Evolutionary conservation across 2,888 invertebrate species (phyloP).

Genomic region (Eubasilissa splendida): DNA sequence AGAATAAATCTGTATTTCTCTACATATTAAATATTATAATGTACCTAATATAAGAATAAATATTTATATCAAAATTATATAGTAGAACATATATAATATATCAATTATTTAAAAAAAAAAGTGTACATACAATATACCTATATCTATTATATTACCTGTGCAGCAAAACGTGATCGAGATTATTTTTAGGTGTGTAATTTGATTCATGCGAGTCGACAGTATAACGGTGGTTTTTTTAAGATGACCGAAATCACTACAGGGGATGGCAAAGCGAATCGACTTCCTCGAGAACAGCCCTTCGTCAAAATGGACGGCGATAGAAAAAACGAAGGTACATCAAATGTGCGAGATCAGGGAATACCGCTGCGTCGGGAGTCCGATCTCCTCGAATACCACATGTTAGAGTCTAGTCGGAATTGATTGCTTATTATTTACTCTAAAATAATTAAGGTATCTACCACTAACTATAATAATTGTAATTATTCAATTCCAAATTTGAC

Average conservation of each 20-base stretch:
- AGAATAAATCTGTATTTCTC: too few species aligned
- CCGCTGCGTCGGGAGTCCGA: constrained; percentile 19
- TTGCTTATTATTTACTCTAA: background rate
- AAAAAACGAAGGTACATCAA: constrained; percentile 26
- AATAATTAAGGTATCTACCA: background rate
- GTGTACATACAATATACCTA: too few species aligned
- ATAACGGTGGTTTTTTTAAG: constrained; percentile 13
- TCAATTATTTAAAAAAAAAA: too few species aligned
- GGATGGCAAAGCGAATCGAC: constrained; percentile 23
- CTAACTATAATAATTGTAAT: too few species aligned
- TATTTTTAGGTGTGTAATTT: background rate
- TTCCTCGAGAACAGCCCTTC: constrained; percentile 31
- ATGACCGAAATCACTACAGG: constrained; percentile 30
- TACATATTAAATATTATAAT: too few species aligned
- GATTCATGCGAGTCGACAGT: background rate
- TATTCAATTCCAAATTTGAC: too few species aligned
- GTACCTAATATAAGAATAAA: too few species aligned
- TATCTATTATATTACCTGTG: too few species aligned
- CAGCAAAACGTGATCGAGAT: too few species aligned
- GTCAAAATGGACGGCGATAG: constrained; percentile 5
- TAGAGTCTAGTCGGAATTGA: background rate
- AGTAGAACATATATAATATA: too few species aligned
- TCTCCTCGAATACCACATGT: constrained; percentile 23
- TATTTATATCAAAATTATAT: too few species aligned
- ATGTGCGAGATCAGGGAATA: constrained; percentile 13